These are phyloP conservation scores for Nycteola revayana DNA, from an alignment of 2,888 invertebrate genomes.

Conservation along the genomic window DNA sequence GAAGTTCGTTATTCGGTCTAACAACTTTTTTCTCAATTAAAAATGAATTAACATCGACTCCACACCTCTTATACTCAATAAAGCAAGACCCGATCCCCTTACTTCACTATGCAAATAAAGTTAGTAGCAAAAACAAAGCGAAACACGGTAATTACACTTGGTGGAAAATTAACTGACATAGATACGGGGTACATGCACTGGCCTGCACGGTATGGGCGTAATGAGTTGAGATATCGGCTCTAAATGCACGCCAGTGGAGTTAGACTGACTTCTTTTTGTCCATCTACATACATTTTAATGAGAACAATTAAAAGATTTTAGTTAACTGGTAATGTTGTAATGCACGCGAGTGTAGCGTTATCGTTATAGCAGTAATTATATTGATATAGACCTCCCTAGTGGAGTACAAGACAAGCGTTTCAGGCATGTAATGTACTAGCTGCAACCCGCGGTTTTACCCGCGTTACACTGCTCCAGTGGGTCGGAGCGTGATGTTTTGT, in stretches of 20 bases:
- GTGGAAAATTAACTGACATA: conserved; percentile 79
- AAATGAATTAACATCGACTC: conserved; percentile 40
- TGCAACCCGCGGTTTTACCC: no score
- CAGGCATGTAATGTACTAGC: no score
- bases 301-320: conserved; percentile 24
- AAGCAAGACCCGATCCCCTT: conserved; percentile 54
- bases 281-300: conserved; percentile 22
- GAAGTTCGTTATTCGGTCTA: no score
- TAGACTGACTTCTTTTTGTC: conserved; percentile 29
- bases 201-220: conserved; percentile 56
- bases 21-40: conserved; percentile 1
- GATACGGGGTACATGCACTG: conserved; percentile 66
- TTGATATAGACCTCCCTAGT: no score
- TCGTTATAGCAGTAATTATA: no score
- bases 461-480: no score
- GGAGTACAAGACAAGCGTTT: no score
- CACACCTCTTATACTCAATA: conserved; percentile 33
- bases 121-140: conserved; percentile 80
- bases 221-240: conserved; percentile 68
- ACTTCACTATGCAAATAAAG: conserved; percentile 78
- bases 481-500: no score
- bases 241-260: conserved; percentile 58
- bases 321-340: neutral
- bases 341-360: no score
- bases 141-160: conserved; percentile 78